Conservation (phyloP, 2,113 vertebrate genomes). For the Chloropsis hardwickii region DNA sequence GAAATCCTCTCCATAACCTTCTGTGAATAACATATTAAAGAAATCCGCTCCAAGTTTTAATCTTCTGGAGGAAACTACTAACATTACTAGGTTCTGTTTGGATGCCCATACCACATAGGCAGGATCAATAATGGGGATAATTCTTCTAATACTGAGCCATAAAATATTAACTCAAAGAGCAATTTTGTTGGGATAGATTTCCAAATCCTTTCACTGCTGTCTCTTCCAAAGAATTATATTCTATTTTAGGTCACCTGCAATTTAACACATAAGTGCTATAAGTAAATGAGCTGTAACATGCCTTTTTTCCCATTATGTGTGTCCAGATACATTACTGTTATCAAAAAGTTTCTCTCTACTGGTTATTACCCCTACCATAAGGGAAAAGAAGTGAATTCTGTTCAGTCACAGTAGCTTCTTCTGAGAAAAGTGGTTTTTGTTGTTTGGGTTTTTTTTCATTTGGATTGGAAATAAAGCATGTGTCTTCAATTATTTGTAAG, state of each 20-base stretch:
- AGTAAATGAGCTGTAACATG: conserved; percentile 38
- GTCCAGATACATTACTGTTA: background rate
- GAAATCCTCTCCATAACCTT: background rate
- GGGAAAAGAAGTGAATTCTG: background rate
- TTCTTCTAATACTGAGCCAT: background rate
- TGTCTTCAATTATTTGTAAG: background rate
- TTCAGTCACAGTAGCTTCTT: background rate
- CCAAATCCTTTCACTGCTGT: background rate
- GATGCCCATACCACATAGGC: background rate
- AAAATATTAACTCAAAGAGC: background rate
- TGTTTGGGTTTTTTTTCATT: background rate
- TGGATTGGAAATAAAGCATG: background rate
- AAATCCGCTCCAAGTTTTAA: background rate
- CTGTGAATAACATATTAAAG: background rate
- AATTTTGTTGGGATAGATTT: background rate
- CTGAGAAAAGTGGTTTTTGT: background rate
- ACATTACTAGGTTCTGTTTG: background rate
- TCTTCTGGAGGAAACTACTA: background rate
- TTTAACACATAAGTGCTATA: background rate
- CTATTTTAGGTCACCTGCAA: background rate
- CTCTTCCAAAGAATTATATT: conserved; percentile 8
- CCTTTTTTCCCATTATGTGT: background rate
- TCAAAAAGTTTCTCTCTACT: background rate
- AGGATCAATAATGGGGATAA: background rate
- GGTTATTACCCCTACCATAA: background rate